phyloP scores from a whole-genome alignment of 92 coral and sea anemone species.

The Pocillopora grandis region DNA sequence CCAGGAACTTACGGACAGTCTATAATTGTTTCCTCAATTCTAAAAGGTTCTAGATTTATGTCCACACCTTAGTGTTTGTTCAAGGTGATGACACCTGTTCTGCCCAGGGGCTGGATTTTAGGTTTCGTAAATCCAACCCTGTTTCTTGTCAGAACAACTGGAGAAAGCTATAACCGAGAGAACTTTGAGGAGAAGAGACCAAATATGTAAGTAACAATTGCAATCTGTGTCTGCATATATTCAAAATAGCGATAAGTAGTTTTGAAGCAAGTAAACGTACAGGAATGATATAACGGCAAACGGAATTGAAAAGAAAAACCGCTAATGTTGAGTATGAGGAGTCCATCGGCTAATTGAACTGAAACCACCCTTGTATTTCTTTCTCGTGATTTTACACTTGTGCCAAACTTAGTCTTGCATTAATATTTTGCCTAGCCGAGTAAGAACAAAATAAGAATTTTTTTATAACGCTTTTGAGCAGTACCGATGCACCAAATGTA shows the following conservation, averaged over 20 bases:
- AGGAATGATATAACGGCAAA: not conserved
- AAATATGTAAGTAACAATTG: conserved; percentile 25
- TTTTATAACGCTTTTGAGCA: not conserved
- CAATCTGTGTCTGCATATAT: no score
- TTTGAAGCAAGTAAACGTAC: no score
- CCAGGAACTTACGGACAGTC: no score
- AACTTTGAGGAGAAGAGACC: conserved; percentile 6
- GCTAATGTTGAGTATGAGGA: not conserved
- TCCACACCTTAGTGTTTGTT: not conserved
- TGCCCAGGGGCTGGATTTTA: conserved; percentile 26
- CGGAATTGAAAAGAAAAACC: not conserved
- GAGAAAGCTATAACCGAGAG: conserved; percentile 47
- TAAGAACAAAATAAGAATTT: not conserved
- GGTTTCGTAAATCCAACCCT: conserved; percentile 17
- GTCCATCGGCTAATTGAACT: not conserved
- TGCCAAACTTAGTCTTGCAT: not conserved
- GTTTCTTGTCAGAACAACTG: conserved; percentile 65
- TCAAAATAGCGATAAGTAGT: no score
- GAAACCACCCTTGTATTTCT: not conserved
- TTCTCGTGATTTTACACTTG: not conserved
- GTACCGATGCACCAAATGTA: not conserved
- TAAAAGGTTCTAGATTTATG: not conserved
- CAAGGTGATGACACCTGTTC: not conserved
- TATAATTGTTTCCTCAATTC: not conserved
- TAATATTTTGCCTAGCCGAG: not conserved